Conservation (phyloP, 1,140 invertebrate genomes). For the Galleria mellonella region DNA sequence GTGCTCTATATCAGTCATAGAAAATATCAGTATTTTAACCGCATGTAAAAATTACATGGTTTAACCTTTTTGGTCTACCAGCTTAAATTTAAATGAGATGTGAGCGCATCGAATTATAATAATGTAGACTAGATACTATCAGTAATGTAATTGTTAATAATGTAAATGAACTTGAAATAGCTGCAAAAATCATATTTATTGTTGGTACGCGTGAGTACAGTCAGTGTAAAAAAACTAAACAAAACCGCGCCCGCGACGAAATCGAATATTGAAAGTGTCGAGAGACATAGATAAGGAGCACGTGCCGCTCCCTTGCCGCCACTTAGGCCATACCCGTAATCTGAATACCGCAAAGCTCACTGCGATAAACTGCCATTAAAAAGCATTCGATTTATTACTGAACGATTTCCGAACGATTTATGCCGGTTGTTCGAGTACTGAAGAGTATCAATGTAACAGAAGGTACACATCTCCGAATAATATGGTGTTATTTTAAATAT, state of each 20-base stretch:
- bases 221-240: slow-evolving; percentile 39
- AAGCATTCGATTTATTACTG: slow-evolving; percentile 71
- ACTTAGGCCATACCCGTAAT: slow-evolving; percentile 62
- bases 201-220: slow-evolving; percentile 15
- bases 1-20: no score
- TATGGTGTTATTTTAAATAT: no score
- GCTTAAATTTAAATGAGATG: no score
- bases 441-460: no score
- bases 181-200: slow-evolving; percentile 18
- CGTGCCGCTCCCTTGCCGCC: slow-evolving; percentile 58
- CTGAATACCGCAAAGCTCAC: slow-evolving; percentile 69
- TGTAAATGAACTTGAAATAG: slow-evolving; percentile 15
- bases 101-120: no score
- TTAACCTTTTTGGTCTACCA: no score
- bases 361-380: slow-evolving; percentile 73
- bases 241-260: slow-evolving; percentile 49
- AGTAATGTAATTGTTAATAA: slow-evolving; percentile 13
- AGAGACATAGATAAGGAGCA: slow-evolving; percentile 62
- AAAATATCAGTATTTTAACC: no score
- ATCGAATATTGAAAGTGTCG: slow-evolving; percentile 72
- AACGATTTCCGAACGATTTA: slow-evolving; percentile 69
- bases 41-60: no score
- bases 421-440: slow-evolving; percentile 14
- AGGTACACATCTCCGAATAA: no score
- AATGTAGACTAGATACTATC: background rate